Evolutionary conservation across 1,140 invertebrate genomes (phyloP).

Genomic region (Tachypleus tridentatus): DNA sequence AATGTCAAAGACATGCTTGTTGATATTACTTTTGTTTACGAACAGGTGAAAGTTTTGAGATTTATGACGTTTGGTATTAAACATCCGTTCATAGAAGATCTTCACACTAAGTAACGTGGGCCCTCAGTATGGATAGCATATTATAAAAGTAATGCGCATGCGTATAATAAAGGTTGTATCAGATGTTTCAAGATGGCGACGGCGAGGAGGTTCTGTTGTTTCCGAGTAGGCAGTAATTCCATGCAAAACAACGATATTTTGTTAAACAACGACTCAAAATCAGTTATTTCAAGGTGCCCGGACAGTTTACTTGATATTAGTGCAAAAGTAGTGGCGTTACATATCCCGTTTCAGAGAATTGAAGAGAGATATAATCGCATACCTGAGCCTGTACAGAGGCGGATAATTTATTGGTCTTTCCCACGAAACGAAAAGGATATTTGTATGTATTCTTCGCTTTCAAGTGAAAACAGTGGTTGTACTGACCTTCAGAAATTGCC

Average conservation of each 20-base stretch:
- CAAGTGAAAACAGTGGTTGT: slow-evolving; percentile 32
- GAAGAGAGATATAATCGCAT: slow-evolving; percentile 74
- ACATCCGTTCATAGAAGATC: too few species aligned
- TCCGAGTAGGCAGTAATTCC: slow-evolving; percentile 22
- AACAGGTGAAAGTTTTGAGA: too few species aligned
- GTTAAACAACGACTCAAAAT: slow-evolving; percentile 26
- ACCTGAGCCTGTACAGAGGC: slow-evolving; percentile 70
- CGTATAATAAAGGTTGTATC: slow-evolving; percentile 16
- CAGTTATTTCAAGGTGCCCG: slow-evolving; percentile 24
- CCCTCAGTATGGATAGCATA: too few species aligned
- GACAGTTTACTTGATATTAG: slow-evolving; percentile 61
- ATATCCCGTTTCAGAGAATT: slow-evolving; percentile 70
- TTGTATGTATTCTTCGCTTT: slow-evolving; percentile 75
- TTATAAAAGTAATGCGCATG: too few species aligned
- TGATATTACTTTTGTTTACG: too few species aligned
- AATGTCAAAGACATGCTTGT: too few species aligned
- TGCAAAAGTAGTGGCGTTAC: slow-evolving; percentile 67
- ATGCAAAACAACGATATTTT: slow-evolving; percentile 23
- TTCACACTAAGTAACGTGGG: too few species aligned
- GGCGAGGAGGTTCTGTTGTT: slow-evolving; percentile 34
- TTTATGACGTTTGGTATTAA: too few species aligned
- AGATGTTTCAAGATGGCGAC: slow-evolving; percentile 37
- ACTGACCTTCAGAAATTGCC: slow-evolving; percentile 54
- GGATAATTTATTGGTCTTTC: slow-evolving; percentile 79
- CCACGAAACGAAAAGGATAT: slow-evolving; percentile 73